Evolutionary conservation across 2,113 vertebrate genomes (phyloP), one percentile per base, ranked within the genome.

Genomic region (Salvator merianae): DNA sequence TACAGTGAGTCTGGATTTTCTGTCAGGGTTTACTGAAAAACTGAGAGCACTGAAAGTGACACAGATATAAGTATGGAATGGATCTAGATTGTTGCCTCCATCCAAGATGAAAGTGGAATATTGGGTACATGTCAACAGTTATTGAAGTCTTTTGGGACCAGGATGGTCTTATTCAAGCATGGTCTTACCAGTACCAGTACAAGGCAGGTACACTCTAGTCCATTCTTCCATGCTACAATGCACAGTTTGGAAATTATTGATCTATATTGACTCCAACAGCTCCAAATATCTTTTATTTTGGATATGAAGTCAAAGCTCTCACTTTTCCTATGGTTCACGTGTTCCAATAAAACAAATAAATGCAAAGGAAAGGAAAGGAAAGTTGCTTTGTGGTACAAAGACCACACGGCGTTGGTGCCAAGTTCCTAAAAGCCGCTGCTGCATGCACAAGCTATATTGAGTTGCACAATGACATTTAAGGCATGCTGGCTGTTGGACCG

Each of bases 401-500:
- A 86, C 84, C 82, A 72, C 53, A 77, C 65, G 73, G 79, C 53
- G 50, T 85, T 81, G 47, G 47, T 90, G 84, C 93, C 87, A 91
- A 90, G 93, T 90, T 85, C 76, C 63, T 79, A 88, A 90, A 88
- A 77, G 63, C 84, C 55, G 70, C 69, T 69, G 50, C 70, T 66
- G 50, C 47, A 88, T 88, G 79, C 75, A 87, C 81, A 88, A 93
- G 89, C 73, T 86, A 81, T 91, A 90, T 89, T 90, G 87, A 93
- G 73, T 91, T 94, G 93, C 91, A 78, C 86, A 90, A 87, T 75
- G 82, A 50, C 91, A 63, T 92, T 94, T 94, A 92, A 93, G 89
- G 86, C 93, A 89, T 89, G 90, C 89, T 93, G 77, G 84, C 89
- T 92, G 71, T 89, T 94, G 94, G 94, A 93, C 89, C 89, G 89